Percentiles rank a stretch among this genome's conserved stretches.
Conservation (phyloP, 2,113 vertebrate species). For the Capreolus pygargus region DNA sequence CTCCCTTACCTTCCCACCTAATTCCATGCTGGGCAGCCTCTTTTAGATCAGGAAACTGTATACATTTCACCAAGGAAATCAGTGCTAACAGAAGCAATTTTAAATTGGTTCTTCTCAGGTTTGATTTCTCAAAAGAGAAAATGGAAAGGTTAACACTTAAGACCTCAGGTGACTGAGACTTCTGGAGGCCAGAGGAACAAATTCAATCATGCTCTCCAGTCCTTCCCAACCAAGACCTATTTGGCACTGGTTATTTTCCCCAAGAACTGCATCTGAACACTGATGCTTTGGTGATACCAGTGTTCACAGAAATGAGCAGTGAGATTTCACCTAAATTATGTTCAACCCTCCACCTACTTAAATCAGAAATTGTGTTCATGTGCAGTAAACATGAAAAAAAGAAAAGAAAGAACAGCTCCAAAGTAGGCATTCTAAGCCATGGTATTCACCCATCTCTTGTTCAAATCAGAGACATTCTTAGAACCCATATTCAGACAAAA, state of each 20-base stretch:
- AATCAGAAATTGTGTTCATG: neutral
- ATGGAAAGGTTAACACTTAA: conserved; percentile 39
- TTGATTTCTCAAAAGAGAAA: conserved; percentile 49
- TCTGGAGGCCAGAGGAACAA: neutral
- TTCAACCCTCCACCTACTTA: neutral
- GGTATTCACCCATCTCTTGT: neutral
- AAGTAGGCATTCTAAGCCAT: neutral
- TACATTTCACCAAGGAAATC: conserved; percentile 29
- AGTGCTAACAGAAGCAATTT: neutral
- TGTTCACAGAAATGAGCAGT: neutral
- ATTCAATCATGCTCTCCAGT: conserved; percentile 2
- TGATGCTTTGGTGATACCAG: neutral
- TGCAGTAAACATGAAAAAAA: neutral
- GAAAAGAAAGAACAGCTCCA: neutral
- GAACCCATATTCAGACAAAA: neutral
- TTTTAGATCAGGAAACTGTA: neutral
- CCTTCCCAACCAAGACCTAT: neutral
- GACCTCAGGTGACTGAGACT: neutral
- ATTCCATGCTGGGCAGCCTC: conserved; percentile 21
- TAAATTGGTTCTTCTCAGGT: conserved; percentile 32
- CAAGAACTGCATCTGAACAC: neutral
- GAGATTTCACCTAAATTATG: neutral
- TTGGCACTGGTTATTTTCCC: neutral
- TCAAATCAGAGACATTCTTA: neutral
- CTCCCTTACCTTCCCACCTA: neutral